These are phyloP conservation scores for Pluvianellus socialis DNA, from an alignment of 2,113 vertebrate species.

Conservation along the genomic window DNA sequence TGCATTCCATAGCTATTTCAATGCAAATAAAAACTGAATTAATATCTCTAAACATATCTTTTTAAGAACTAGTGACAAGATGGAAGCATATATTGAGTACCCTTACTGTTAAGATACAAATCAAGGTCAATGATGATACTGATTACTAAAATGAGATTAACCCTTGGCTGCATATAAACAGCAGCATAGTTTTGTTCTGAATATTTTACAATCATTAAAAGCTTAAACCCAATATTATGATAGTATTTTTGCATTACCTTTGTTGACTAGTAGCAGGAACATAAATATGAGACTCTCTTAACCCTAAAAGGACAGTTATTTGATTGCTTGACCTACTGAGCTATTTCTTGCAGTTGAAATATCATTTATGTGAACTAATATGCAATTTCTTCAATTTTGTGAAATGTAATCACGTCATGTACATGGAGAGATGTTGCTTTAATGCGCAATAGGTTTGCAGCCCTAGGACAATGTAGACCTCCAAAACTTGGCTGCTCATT, in stretches of 20 bases:
- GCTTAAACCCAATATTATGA: background rate
- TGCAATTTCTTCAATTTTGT: background rate
- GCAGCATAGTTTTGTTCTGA: background rate
- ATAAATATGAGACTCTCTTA: background rate
- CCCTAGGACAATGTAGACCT: background rate
- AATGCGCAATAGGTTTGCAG: background rate
- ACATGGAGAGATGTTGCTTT: background rate
- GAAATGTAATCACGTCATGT: background rate
- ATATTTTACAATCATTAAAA: background rate
- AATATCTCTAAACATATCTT: background rate
- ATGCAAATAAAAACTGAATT: background rate
- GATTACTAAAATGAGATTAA: background rate
- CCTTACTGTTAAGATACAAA: background rate
- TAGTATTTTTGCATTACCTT: background rate
- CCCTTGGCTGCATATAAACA: background rate
- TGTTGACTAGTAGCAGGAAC: background rate
- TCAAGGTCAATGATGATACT: background rate
- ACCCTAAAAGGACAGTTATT: background rate
- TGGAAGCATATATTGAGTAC: background rate
- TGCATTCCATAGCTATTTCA: background rate
- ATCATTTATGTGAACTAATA: background rate
- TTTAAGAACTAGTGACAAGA: background rate
- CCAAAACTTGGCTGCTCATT: background rate
- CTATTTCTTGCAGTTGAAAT: background rate
- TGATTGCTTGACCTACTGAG: background rate